Base-by-base conservation (phyloP, 2,797 vertebrate genomes). In the Sebastes vulpes region DNA sequence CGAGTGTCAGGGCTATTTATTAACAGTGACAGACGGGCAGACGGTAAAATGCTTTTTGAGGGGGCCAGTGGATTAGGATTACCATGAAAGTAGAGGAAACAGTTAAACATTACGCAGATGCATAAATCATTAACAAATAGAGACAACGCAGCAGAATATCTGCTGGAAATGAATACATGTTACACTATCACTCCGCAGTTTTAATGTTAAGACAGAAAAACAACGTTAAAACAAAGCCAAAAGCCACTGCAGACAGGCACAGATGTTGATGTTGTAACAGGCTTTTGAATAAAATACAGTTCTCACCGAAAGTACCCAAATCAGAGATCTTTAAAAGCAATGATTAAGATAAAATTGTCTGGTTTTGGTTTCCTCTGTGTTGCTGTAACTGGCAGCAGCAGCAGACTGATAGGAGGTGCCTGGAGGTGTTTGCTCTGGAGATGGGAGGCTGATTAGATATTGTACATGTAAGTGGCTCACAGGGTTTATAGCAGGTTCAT, bases 371-470 rank as follows among this genome's bases (percentile, higher is more conserved):
- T 87, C 70, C 64, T 74, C 66, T 79, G 65, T 54, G 57, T 60
- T 81, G 68, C 69, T 69, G 64, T 75, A 77, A 85, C 65, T 80
- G 78, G 79, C 72, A 87, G 85, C 46, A 48, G 18, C 76, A 84
- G 75, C 79, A 63, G 69, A 76, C 54, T 78, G 52, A 87, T 70
- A 84, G 74, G 65, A 86, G 69, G 68, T 76, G 84, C 75, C 84
- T 65, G 75, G 71, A 86, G 89, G 82, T 81, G 79, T 90, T 87
- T 84, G 81, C 73, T 72, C 70, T 54, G 54, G 64, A 91, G 85
- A 89, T 83, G 71, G 77, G 72, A 69, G 66, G 54, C 81, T 91
- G 85, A 86, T 88, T 89, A 83, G 72, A 78, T 79, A 86, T 64
- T 84, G 57, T 86, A 60, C 66, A 85, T 75, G 65, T 60, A 79